Percentiles rank a stretch among this genome's conserved stretches.
Evolutionary conservation across 2,113 vertebrate genomes (phyloP).

Genomic region (Dasyornis broadbenti): DNA sequence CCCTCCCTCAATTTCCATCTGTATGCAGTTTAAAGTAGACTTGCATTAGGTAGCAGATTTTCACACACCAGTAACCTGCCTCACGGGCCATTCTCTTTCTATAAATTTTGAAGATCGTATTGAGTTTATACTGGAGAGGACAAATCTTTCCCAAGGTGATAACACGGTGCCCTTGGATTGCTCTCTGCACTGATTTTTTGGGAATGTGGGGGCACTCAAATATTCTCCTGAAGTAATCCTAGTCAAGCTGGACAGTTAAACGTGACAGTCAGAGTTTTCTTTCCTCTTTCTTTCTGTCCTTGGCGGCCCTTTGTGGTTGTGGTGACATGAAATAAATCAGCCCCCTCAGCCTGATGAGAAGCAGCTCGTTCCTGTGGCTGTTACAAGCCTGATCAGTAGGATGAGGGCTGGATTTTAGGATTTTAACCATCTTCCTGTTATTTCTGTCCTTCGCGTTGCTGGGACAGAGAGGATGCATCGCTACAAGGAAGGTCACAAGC

Average conservation of each 20-base stretch:
- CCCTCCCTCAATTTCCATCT: neutral
- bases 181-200: neutral
- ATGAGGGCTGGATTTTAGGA: neutral
- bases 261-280: neutral
- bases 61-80: neutral
- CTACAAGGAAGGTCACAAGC: neutral
- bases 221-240: neutral
- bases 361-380: neutral
- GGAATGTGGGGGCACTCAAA: neutral
- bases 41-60: neutral
- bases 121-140: neutral
- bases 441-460: neutral
- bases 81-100: neutral
- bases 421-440: neutral
- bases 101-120: neutral
- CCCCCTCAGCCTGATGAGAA: neutral
- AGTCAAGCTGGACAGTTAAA: neutral
- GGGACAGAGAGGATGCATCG: neutral
- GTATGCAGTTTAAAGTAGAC: neutral
- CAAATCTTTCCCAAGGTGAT: neutral
- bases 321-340: neutral
- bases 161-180: neutral
- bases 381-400: neutral
- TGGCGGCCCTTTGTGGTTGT: neutral
- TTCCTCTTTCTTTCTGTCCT: neutral